These are phyloP conservation scores for Hypercompe scribonia DNA, from an alignment of 2,888 invertebrate genomes.

Conservation along the genomic window DNA sequence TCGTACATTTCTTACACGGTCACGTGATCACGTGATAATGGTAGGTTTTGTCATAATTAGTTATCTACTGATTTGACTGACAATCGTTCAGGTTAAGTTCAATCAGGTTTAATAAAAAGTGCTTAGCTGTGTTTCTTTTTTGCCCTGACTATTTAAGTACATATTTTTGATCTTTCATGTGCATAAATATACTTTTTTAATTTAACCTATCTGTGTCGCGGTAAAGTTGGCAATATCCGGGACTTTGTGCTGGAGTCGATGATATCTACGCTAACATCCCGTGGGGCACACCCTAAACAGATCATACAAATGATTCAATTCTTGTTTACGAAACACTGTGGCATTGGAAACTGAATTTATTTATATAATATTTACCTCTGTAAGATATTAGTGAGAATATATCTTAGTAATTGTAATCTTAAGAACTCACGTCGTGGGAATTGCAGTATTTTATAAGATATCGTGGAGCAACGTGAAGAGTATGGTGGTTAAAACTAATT, in stretches of 20 bases:
- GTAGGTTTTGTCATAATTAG: too few species aligned
- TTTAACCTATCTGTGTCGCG: conserved; percentile 18
- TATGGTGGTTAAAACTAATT: too few species aligned
- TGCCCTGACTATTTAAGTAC: neutral
- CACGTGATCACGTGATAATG: too few species aligned
- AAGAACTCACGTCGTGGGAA: neutral
- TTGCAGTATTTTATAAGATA: neutral
- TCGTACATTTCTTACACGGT: too few species aligned
- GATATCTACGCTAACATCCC: conserved; percentile 57
- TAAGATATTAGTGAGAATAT: neutral
- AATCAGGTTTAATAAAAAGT: too few species aligned
- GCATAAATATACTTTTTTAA: conserved; percentile 23
- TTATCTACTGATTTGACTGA: too few species aligned
- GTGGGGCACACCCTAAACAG: conserved; percentile 35
- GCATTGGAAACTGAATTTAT: conserved; percentile 10
- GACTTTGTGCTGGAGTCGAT: conserved; percentile 51
- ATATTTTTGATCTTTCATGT: neutral
- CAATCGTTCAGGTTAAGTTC: too few species aligned
- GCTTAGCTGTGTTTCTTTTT: too few species aligned
- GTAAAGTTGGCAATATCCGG: conserved; percentile 54
- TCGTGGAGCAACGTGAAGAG: too few species aligned
- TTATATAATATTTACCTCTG: conserved; percentile 12
- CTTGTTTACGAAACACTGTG: conserved; percentile 20
- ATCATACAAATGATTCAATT: conserved; percentile 34
- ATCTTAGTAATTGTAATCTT: neutral